Evolutionary conservation across 37 sponge, comb jelly and placozoan species (phyloP).

Genomic region (Aplysina aerophoba): DNA sequence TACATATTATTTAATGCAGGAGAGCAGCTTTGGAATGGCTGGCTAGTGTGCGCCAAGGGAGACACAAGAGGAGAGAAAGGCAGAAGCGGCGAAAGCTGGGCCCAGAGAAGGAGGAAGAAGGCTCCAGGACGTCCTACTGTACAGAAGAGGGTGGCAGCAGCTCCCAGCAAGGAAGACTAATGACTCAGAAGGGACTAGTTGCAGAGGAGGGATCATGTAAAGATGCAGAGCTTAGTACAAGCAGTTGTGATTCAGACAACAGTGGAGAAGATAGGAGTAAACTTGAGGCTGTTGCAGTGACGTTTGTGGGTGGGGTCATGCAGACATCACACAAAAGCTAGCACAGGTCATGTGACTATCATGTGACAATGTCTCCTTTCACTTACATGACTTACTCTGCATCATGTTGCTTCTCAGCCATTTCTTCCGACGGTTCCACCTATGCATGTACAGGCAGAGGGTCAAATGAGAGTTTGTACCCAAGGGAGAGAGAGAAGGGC

Average conservation of each 20-base stretch:
- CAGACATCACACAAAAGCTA: background rate
- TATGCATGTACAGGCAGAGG: too few relatives aligned
- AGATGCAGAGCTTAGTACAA: background rate
- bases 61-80: background rate
- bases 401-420: too few relatives aligned
- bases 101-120: background rate
- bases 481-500: slow-evolving; percentile 3
- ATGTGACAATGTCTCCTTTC: background rate
- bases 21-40: slow-evolving; percentile 1
- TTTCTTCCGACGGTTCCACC: too few relatives aligned
- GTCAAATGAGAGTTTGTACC: background rate
- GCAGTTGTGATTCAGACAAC: slow-evolving; percentile 1
- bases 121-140: too few relatives aligned
- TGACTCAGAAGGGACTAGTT: background rate
- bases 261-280: background rate
- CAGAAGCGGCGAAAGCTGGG: background rate
- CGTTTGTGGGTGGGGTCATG: slow-evolving; percentile 13
- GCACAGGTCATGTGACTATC: background rate
- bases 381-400: too few relatives aligned
- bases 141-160: background rate
- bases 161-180: background rate
- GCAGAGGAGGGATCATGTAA: background rate
- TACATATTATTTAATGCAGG: background rate
- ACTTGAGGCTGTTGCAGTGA: slow-evolving; percentile 13
- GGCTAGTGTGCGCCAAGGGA: background rate